Base-by-base conservation (phyloP, 2,888 invertebrate species). In the Rhagium mordax region DNA sequence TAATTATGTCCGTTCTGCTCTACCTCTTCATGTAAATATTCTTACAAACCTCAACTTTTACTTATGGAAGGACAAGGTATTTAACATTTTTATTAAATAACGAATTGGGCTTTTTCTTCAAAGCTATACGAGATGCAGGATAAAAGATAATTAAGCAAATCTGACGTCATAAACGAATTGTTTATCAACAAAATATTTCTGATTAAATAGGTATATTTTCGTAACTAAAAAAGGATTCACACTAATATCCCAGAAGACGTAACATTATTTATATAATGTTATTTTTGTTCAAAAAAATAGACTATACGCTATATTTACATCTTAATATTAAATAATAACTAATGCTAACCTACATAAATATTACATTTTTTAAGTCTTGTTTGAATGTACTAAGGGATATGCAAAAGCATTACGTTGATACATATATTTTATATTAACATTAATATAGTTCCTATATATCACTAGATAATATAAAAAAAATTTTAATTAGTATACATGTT, bases 331-430 rank as follows among this genome's bases (percentile, higher is more conserved):
- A 59, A 59, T 33, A 59, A 41, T 33, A 20, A n/a, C 10, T 29
- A 59, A 59, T 18, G 33, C 59, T 59, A 59, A 59, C 41, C 16
- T 33, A 33, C 18, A 59, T 59, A 33, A 59, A 59, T 62, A 62
- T 62, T 64, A 51, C 51, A 64, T 55, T 33, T 59, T 59, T 64
- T 64, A 64, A 64, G 64, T 64, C 48, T 64, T 64, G 49, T 51
- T 59, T 64, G 47, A 62, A 29, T 47, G 51, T 21, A 24, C 27
- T 49, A 24, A 55, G 49, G 49, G 64, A 51, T 64, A 51, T 21
- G 48, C 24, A 49, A 64, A 59, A 59, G 29, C 15, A 15, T 59
- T 59, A 21, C 13, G 10, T 59, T 33, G 33, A 33, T 55, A 41
- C 41, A 41, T 41, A 41, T 41, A 41, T 41, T 41, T 41, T 41